Evolutionary conservation across 2,888 invertebrate genomes (phyloP).

Genomic region (Lepidochrysops patricia): DNA sequence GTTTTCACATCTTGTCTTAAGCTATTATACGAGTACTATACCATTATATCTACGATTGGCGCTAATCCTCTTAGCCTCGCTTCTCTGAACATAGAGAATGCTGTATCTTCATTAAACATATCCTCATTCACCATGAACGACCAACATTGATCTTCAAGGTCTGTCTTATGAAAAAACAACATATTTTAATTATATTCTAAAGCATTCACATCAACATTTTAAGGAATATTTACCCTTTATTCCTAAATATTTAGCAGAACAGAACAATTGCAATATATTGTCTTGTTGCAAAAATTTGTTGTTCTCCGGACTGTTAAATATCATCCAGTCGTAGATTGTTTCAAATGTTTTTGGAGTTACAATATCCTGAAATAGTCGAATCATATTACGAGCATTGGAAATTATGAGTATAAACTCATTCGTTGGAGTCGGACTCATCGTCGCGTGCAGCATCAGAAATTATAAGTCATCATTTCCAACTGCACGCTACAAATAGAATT

Average conservation of each 20-base stretch:
- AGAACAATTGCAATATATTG: conserved; percentile 82
- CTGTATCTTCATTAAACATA: conserved; percentile 83
- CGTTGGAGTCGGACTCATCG: too few relatives aligned
- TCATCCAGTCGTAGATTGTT: conserved; percentile 88
- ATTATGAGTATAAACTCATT: too few relatives aligned
- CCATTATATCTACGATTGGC: conserved; percentile 81
- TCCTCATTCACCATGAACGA: conserved; percentile 81
- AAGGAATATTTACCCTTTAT: conserved; percentile 72
- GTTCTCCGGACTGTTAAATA: conserved; percentile 76
- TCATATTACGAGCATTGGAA: conserved; percentile 14
- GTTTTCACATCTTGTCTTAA: neutral
- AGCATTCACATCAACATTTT: neutral
- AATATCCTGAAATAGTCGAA: conserved; percentile 35
- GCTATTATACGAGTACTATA: conserved; percentile 28
- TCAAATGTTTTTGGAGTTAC: conserved; percentile 77
- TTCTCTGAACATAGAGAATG: conserved; percentile 79
- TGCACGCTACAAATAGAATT: neutral
- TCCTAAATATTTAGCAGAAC: conserved; percentile 80
- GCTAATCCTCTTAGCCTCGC: conserved; percentile 71
- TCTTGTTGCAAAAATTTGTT: conserved; percentile 78
- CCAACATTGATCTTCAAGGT: conserved; percentile 85
- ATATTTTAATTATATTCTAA: neutral
- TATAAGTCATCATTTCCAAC: too few relatives aligned
- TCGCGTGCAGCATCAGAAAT: too few relatives aligned
- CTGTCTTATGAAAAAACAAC: conserved; percentile 43